Conservation (phyloP, 2,888 invertebrate species). For the Troglohyphantes excavatus region DNA sequence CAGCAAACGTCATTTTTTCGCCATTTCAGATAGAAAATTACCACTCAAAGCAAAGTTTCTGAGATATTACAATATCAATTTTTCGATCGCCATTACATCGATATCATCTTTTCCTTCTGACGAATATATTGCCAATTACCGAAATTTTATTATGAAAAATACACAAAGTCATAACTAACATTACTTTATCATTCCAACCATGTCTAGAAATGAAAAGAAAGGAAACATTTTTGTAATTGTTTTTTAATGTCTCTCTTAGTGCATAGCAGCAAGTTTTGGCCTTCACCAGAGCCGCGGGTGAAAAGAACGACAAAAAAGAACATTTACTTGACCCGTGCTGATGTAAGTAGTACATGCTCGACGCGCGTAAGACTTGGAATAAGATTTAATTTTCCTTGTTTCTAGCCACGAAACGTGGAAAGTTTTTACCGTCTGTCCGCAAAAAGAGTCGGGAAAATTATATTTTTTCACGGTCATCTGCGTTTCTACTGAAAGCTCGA, state of each 20-base stretch:
- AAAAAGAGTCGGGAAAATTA: background rate
- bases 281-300: constrained; percentile 10
- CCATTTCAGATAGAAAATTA: too few species aligned
- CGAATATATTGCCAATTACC: too few species aligned
- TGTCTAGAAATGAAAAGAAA: background rate
- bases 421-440: too few species aligned
- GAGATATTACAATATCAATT: too few species aligned
- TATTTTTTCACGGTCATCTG: background rate
- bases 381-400: constrained; percentile 6
- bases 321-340: background rate
- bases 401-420: background rate
- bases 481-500: background rate
- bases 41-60: too few species aligned
- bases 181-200: background rate
- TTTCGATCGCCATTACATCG: too few species aligned
- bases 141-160: too few species aligned
- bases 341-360: background rate
- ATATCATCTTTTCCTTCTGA: too few species aligned
- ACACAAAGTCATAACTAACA: too few species aligned
- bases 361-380: background rate
- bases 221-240: background rate
- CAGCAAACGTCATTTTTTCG: too few species aligned
- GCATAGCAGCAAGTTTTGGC: background rate
- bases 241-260: background rate
- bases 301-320: background rate